Base-by-base conservation (phyloP, 2,888 invertebrate species). In the Pinctada fucata region DNA sequence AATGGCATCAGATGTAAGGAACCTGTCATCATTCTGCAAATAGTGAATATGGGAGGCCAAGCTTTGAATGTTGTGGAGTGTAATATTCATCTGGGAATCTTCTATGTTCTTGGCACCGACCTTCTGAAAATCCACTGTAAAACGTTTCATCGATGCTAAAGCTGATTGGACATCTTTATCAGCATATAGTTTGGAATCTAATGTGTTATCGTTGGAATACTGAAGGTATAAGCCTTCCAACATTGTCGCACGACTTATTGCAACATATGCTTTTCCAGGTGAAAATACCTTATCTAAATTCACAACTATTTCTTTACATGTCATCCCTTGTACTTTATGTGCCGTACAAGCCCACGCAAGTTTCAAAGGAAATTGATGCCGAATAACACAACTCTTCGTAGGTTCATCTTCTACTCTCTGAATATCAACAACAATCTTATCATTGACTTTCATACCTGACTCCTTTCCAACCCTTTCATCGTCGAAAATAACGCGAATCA, bases 271-370 rank as follows among this genome's bases (percentile, higher is more conserved):
- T 52, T 78, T 75, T 5, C 80, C 79, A 10, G 79, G 64, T 48
- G 75, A 51, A 72, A 79, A 81, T 10, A 66, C 74, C 2, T 68
- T 69, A 5, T 79, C 51, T 45, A 81, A 74, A 48, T 73, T 76
- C 2, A 82, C 77, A 77, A 79, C 79, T 51, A 79, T 79, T 52
- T 67, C 72, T 3, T 70, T 58, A n/a, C 69, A 45, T 31, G 73
- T 78, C 13, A 75, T 45, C 4, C 81, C 81, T 69, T 81, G 81
- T 13, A 81, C 78, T 65, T 81, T 76, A 68, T 82, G 81, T 47
- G 73, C 67, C 13, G 81, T 79, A 63, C 77, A 77, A n/a, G 77
- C 77, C 76, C 75, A 82, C 16, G 76, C 70, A 50, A 31, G 31
- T 31, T 31, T 31, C 31, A 31, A 31, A 31, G 31, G 31, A 31